phyloP scores from a whole-genome alignment of 2,113 vertebrate species.

The Cephalophus harveyi region DNA sequence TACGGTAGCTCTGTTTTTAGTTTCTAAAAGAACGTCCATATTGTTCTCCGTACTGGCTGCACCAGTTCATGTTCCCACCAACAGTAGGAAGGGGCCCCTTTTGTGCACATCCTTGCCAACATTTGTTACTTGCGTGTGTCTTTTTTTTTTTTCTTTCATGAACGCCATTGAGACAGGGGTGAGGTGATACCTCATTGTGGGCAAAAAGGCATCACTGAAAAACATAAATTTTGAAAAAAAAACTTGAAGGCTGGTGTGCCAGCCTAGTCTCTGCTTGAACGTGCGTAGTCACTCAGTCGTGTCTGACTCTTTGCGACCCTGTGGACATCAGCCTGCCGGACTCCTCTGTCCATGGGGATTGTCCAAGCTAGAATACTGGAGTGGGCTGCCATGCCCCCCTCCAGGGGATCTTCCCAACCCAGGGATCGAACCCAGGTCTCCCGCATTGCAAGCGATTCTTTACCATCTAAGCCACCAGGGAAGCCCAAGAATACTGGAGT shows the following conservation, averaged over 20 bases:
- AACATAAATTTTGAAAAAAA: too few species aligned
- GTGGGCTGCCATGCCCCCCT: too few species aligned
- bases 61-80: too few species aligned
- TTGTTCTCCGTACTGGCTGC: too few species aligned
- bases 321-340: background rate
- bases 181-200: background rate
- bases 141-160: too few species aligned
- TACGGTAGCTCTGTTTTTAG: rapidly evolving
- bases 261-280: rapidly evolving
- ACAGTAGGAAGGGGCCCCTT: too few species aligned
- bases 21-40: rapidly evolving
- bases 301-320: background rate
- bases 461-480: too few species aligned
- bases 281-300: rapidly evolving
- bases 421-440: too few species aligned
- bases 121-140: too few species aligned
- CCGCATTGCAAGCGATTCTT: rapidly evolving
- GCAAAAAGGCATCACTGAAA: background rate
- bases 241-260: background rate
- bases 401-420: too few species aligned
- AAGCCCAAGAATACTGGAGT: background rate
- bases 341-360: background rate
- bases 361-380: background rate
- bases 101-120: too few species aligned
- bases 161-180: too few species aligned